phyloP scores from a whole-genome alignment of 2,113 vertebrate species.

The Ancistrus triradiatus region DNA sequence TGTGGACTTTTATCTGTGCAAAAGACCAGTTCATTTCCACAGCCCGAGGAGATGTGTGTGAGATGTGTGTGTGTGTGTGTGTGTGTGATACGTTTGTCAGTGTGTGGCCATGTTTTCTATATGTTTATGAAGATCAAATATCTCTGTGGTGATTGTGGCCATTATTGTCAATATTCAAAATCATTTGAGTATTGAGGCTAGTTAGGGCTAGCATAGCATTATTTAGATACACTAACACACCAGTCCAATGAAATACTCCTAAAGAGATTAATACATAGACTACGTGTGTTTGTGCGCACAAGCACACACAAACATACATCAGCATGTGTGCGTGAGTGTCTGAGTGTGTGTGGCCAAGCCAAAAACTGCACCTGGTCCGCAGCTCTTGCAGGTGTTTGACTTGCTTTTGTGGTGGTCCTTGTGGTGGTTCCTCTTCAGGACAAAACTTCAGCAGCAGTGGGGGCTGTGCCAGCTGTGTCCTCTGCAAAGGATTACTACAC shows the following conservation, averaged over 20 bases:
- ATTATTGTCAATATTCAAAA: too few species aligned
- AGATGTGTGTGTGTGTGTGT: not conserved
- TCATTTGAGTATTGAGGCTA: too few species aligned
- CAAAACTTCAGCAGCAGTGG: conserved; percentile 24
- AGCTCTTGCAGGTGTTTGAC: conserved; percentile 48
- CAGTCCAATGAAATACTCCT: too few species aligned
- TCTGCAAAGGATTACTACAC: conserved; percentile 70
- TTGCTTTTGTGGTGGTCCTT: conserved; percentile 33
- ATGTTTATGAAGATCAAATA: too few species aligned
- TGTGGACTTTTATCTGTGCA: conserved; percentile 26
- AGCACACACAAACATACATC: too few species aligned
- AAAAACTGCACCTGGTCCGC: conserved; percentile 47
- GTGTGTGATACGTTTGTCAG: too few species aligned
- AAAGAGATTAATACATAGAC: too few species aligned
- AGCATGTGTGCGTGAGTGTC: not conserved
- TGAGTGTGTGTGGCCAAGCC: conserved; percentile 14
- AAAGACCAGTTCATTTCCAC: not conserved
- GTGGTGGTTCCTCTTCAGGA: conserved; percentile 33
- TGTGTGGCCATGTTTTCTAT: too few species aligned
- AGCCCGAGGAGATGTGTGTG: not conserved
- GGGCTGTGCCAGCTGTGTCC: conserved; percentile 57
- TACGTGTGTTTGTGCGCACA: too few species aligned
- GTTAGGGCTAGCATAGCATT: too few species aligned
- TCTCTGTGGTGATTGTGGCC: too few species aligned
- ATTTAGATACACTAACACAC: too few species aligned